Percentiles rank a stretch among this genome's conserved stretches.
These are phyloP conservation scores for Hypsibius dujardini DNA, from an alignment of 1,140 invertebrate genomes.

Conservation along the genomic window DNA sequence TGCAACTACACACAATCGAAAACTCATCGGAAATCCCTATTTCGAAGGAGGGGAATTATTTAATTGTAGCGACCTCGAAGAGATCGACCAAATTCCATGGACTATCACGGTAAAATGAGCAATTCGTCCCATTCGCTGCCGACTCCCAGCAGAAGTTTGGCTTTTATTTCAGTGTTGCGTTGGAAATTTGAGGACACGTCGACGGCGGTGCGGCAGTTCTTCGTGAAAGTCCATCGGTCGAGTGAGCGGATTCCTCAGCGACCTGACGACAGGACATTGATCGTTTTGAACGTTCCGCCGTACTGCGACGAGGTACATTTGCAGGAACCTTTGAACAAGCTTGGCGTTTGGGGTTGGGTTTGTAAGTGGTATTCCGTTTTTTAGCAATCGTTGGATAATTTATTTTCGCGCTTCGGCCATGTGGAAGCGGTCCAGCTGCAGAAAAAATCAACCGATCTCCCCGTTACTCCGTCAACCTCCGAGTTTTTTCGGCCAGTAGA, in stretches of 20 bases:
- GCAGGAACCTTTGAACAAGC: no score
- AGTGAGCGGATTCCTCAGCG: not conserved
- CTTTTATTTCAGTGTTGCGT: not conserved
- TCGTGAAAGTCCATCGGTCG: not conserved
- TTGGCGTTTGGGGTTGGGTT: no score
- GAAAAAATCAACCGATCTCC: no score
- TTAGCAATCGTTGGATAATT: no score
- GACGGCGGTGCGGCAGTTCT: not conserved
- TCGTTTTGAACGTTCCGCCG: not conserved
- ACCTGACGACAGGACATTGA: not conserved
- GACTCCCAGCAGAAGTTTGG: not conserved
- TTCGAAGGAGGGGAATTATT: not conserved
- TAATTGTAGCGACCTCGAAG: not conserved
- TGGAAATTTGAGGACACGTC: not conserved
- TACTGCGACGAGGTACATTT: not conserved
- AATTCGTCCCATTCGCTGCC: not conserved
- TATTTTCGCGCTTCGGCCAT: no score
- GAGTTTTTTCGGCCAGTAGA: no score
- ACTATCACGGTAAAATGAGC: no score
- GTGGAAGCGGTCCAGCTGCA: no score
- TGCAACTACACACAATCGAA: no score
- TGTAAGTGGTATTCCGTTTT: no score
- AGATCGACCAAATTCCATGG: not conserved
- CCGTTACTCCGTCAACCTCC: no score
- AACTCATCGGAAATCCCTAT: not conserved